Base-by-base conservation (phyloP, 2,888 invertebrate genomes). In the Dolomedes plantarius region DNA sequence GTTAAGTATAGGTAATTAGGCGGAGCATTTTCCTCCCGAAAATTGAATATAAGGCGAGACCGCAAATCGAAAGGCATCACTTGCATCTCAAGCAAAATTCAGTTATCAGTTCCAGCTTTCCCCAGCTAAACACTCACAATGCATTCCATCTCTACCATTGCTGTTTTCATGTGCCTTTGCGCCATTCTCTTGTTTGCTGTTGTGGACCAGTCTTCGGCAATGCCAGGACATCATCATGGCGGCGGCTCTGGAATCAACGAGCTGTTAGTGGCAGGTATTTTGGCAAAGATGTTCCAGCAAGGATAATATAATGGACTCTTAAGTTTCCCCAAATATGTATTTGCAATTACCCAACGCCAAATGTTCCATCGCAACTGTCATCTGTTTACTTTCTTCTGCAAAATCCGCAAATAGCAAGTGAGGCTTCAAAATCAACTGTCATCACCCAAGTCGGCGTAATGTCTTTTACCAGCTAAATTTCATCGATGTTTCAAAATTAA, bases 211-310 rank as follows among this genome's bases (percentile, higher is more conserved):
- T 32, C 76, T 13, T 0, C 11, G 1, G 82, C 82, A 1, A 83
- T 71, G 76, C 82, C 82, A 2, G 19, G 32, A 0, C 65, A 65
- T 13, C 64, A 76, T 39, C 32, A 50, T 0, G 62, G 50, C 7
- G 56, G 62, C 5, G n/a, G 23, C 16, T n/a, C 39, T 16, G 82
- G 72, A 0, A 11, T 83, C 0, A 65, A 50, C 16, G 64, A 64
- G 16, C 65, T 83, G 1, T 36, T 83, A 19, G 72, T 75, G 16
- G 82, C 82, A 1, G 82, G 82, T 39, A 50, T 83, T 13, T 65
- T 83, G 23, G 82, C 76, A 23, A 83, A 83, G 36, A 27, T 83
- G 39, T 72, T 83, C 31, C 41, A 69, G 28, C 65, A 65, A 29
- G 29, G 65, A 11, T 65, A 65, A 29, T 65, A n/a, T n/a, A n/a